Base-by-base conservation (phyloP, 2,797 vertebrate species). In the Lerista edwardsae region DNA sequence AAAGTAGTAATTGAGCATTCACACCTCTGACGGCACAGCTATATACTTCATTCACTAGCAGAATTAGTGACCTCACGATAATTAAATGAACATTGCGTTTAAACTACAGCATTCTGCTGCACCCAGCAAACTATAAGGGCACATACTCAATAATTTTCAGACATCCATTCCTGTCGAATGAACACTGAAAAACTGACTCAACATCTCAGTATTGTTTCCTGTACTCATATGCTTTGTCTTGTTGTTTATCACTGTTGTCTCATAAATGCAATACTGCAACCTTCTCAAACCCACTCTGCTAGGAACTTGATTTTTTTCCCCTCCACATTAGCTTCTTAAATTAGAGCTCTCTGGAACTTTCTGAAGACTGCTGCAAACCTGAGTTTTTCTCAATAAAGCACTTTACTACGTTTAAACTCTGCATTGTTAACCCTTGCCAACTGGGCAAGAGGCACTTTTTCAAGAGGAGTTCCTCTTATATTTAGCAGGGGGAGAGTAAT, bases 71-170 rank as follows among this genome's bases (percentile, higher is more conserved):
- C 74, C 79, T 87, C 90, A 71, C n/a, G 39, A 62, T 76, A 88
- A 89, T 79, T 89, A 93, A 92, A 86, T 86, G 59, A 94, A 77
- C 15, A 84, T 64, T 80, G 31, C 47, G 79, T 87, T 91, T 91
- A 90, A 91, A 90, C 62, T 75, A 83, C 51, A 55, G 51, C 19
- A 69, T 74, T 68, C 78, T 11, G 68, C 59, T 84, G 7, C 84
- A 90, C 90, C 85, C 36, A 90, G 80, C 72, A 83, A 79, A 64
- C 64, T 76, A 65, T 61, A 81, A 90, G 47, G 79, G 29, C 34
- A 88, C 4, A 80, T 89, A 86, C 90, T 76, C 23, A 87, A 85
- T 82, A 87, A 89, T 91, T 91, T 91, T 91, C 91, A 94, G 89
- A 68, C 82, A 91, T 85, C 80, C 44, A 72, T 91, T 92, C 94